These are phyloP conservation scores for Cyprinodon diabolis DNA, from an alignment of 2,797 vertebrate species.

Conservation along the genomic window DNA sequence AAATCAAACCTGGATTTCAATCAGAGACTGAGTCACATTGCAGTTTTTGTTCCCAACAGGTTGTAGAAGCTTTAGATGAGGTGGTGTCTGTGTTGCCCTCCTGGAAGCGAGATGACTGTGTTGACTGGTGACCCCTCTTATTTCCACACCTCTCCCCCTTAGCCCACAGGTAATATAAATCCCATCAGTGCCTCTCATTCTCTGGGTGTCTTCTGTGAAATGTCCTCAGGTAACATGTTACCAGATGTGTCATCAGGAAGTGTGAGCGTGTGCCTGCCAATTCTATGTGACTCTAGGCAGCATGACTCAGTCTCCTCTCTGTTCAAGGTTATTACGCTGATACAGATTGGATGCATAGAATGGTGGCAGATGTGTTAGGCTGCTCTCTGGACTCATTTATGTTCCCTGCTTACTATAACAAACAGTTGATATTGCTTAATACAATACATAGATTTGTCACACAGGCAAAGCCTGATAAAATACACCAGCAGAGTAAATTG, in stretches of 20 bases:
- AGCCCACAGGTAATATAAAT: constrained; percentile 59
- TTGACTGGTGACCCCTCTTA: constrained; percentile 43
- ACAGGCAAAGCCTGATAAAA: constrained; percentile 15
- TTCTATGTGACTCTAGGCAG: constrained; percentile 45
- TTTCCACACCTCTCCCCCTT: constrained; percentile 31
- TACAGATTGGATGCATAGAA: constrained; percentile 26
- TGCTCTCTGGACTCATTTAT: constrained; percentile 17
- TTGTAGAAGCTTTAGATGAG: constrained; percentile 19
- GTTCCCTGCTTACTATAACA: constrained; percentile 1
- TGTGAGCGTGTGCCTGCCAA: constrained; percentile 13
- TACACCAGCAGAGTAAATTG: constrained; percentile 17
- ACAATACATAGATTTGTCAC: constrained; percentile 7
- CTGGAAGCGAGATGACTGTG: constrained; percentile 15
- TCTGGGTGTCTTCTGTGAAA: constrained; percentile 44
- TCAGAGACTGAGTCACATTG: constrained; percentile 12
- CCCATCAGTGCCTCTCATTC: constrained; percentile 39
- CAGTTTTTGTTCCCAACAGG: constrained; percentile 7
- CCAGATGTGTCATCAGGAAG: constrained; percentile 54
- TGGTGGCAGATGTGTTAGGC: constrained; percentile 24
- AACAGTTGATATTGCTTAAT: constrained; percentile 30
- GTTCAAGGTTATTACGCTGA: constrained; percentile 45
- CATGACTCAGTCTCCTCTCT: constrained; percentile 54
- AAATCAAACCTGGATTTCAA: constrained; percentile 26
- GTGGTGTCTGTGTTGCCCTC: constrained; percentile 4
- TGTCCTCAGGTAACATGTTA: constrained; percentile 51